Percentiles rank a stretch among this genome's conserved stretches.
phyloP scores from a whole-genome alignment of 2,797 vertebrate species.

The Pachyuromys duprasi region DNA sequence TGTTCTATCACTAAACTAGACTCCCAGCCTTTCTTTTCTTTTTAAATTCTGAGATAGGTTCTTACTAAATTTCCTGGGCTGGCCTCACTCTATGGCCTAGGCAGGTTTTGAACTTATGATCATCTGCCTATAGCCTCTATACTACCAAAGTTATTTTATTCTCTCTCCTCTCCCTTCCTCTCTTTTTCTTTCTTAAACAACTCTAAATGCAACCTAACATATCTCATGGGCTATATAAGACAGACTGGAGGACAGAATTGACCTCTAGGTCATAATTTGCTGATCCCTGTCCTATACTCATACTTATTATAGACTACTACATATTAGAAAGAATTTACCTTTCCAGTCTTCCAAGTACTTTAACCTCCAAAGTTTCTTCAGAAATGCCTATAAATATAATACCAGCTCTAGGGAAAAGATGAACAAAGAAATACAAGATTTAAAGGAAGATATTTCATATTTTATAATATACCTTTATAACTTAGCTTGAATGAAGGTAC shows the following conservation, averaged over 20 bases:
- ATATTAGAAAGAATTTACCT: slow-evolving; percentile 87
- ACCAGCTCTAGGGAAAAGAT: slow-evolving; percentile 90
- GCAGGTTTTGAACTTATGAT: not conserved
- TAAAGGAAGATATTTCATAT: slow-evolving; percentile 40
- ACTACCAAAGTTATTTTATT: not conserved
- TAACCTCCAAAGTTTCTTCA: slow-evolving; percentile 95
- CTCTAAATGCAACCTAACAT: slow-evolving; percentile 1
- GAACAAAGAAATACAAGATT: slow-evolving; percentile 41
- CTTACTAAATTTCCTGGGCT: not conserved
- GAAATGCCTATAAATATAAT: slow-evolving; percentile 92
- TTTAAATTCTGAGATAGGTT: not conserved
- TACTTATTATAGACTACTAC: slow-evolving; percentile 29
- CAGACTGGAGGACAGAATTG: not conserved
- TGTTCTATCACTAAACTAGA: not conserved
- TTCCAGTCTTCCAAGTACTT: slow-evolving; percentile 94
- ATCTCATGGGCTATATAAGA: not conserved
- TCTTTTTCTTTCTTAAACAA: not conserved
- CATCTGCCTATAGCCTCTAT: not conserved
- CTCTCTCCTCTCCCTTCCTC: not conserved
- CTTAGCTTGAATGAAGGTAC: slow-evolving; percentile 37
- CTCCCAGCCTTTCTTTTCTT: not conserved
- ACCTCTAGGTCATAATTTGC: not conserved
- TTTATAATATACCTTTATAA: slow-evolving; percentile 16
- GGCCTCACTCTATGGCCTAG: not conserved
- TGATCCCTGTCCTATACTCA: not conserved